Evolutionary conservation across 2,113 vertebrate species (phyloP).

Genomic region (Choloepus hoffmanni): DNA sequence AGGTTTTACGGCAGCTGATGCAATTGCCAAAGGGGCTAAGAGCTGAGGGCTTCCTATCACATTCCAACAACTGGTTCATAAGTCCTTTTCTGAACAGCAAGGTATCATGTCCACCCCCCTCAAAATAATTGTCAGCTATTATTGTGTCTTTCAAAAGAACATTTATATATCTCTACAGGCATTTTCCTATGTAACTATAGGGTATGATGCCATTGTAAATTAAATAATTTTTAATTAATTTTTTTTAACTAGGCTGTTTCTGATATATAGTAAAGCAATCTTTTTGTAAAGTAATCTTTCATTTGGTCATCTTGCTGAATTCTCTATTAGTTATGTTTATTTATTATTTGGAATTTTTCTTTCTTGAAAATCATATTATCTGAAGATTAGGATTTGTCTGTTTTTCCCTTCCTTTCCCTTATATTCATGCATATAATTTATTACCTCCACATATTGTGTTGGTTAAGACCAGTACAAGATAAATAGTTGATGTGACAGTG

Average conservation of each 20-base stretch:
- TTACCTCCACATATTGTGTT: not conserved
- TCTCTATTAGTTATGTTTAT: not conserved
- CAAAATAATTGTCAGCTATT: not conserved
- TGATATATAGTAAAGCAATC: not conserved
- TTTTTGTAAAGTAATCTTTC: not conserved
- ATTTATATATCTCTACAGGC: not conserved
- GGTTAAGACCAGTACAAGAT: not conserved
- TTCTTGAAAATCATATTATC: not conserved
- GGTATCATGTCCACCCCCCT: not conserved
- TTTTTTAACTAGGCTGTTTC: not conserved
- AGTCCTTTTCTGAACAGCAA: not conserved
- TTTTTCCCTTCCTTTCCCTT: not conserved
- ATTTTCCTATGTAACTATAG: not conserved
- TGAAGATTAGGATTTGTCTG: not conserved
- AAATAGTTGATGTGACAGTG: slow-evolving; percentile 12
- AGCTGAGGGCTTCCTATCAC: not conserved
- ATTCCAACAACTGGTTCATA: not conserved
- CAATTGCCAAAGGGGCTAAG: not conserved
- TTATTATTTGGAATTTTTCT: not conserved
- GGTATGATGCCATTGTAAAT: not conserved
- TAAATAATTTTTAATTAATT: not conserved
- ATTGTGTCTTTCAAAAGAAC: not conserved
- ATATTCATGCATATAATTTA: not conserved
- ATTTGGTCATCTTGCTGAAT: not conserved
- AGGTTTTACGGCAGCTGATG: not conserved